Evolutionary conservation across 2,113 vertebrate species (phyloP).

Genomic region (Corapipo altera): DNA sequence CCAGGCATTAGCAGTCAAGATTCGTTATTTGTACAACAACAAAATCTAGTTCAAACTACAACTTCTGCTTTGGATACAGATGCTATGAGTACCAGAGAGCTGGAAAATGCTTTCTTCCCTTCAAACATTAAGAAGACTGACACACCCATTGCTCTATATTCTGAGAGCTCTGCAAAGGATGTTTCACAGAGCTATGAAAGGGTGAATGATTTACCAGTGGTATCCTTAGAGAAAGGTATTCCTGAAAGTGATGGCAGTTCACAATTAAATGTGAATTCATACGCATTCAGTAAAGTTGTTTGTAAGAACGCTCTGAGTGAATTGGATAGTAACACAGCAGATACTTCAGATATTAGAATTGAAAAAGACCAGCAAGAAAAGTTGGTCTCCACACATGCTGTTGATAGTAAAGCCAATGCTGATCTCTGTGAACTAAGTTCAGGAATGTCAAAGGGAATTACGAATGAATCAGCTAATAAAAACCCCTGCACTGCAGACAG

Average conservation of each 20-base stretch:
- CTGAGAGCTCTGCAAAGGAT: slow-evolving; percentile 59
- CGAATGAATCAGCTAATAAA: slow-evolving; percentile 50
- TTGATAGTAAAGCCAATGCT: slow-evolving; percentile 57
- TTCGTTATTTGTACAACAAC: slow-evolving; percentile 50
- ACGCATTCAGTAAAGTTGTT: slow-evolving; percentile 15
- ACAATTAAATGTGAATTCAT: slow-evolving; percentile 22
- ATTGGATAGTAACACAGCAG: slow-evolving; percentile 46
- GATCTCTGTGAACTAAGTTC: slow-evolving; percentile 58
- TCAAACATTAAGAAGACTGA: slow-evolving; percentile 50
- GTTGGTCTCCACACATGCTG: slow-evolving; percentile 51
- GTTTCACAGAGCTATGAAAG: slow-evolving; percentile 59
- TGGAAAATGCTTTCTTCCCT: slow-evolving; percentile 56
- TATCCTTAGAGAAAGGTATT: slow-evolving; percentile 55
- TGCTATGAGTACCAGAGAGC: slow-evolving; percentile 44
- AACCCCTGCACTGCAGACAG: slow-evolving; percentile 42
- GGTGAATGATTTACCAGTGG: background rate
- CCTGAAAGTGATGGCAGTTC: slow-evolving; percentile 42
- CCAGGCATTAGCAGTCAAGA: slow-evolving; percentile 66
- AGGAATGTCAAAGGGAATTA: slow-evolving; percentile 63
- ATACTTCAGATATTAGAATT: slow-evolving; percentile 59
- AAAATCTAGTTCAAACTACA: slow-evolving; percentile 49
- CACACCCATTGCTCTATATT: slow-evolving; percentile 10
- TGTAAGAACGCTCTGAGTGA: slow-evolving; percentile 59
- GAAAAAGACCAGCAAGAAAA: slow-evolving; percentile 63
- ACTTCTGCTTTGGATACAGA: slow-evolving; percentile 49